These are phyloP conservation scores for Hyaena hyaena DNA, from an alignment of 2,113 vertebrate genomes.

Conservation along the genomic window DNA sequence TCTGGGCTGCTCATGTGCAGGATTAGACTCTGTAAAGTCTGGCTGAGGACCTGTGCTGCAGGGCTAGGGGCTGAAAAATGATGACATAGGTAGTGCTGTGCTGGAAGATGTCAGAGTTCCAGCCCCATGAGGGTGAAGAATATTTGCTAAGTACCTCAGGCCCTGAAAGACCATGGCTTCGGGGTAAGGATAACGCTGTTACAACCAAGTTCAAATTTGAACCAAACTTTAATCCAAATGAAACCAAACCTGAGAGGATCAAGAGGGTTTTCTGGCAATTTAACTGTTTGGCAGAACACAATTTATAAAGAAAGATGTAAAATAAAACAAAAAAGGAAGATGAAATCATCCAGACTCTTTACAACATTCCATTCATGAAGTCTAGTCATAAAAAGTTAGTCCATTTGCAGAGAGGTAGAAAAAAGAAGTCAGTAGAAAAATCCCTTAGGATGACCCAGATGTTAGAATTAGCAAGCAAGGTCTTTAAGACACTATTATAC, in stretches of 20 bases:
- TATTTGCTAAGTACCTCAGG: not conserved
- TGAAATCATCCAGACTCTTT: not conserved
- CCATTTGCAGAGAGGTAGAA: not conserved
- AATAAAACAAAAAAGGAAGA: not conserved
- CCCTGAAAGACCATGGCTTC: not conserved
- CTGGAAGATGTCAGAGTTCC: not conserved
- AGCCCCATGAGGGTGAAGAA: not conserved
- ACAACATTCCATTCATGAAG: not conserved
- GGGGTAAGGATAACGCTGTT: not conserved
- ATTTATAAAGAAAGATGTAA: not conserved
- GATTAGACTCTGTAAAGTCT: too few species aligned
- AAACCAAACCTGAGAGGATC: not conserved
- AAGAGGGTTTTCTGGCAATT: not conserved
- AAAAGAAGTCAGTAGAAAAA: not conserved
- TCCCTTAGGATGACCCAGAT: not conserved
- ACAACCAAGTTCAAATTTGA: not conserved
- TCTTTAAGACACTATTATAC: not conserved
- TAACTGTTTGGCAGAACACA: not conserved
- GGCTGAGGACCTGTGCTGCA: not conserved
- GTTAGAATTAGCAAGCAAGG: not conserved
- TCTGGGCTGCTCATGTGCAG: rapidly evolving
- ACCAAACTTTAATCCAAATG: not conserved
- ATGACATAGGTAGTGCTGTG: not conserved
- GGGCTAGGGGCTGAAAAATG: too few species aligned
- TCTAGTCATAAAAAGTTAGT: not conserved